Base-by-base conservation (phyloP, 2,113 vertebrate species). In the Archocentrus centrarchus region DNA sequence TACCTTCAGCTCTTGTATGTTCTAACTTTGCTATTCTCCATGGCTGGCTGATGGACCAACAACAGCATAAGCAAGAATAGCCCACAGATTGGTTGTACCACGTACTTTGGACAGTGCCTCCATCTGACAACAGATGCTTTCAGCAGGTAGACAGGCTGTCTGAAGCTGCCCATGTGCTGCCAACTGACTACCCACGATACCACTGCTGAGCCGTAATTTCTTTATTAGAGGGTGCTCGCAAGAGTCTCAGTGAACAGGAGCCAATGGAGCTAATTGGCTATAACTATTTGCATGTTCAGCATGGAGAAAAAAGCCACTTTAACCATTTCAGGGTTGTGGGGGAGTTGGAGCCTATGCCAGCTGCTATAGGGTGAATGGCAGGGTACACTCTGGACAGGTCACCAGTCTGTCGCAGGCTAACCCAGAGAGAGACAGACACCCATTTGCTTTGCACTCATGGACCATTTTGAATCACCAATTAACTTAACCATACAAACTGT, bases 81-180 rank as follows among this genome's bases (percentile, higher is more conserved):
- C 64, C 64, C 15, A 3, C 41, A 70, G 64, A 41, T 41, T 50
- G 41, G 24, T 68, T 70, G 64, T 30, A 27, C 41, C 41, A 30
- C 64, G 17, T 15, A 22, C 64, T 50, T 27, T 68, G 41, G 64
- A 68, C 64, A 68, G 22, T 27, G 64, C 5, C 64, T 68, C 22
- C 64, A 68, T 68, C 39, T 68, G 41, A 68, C 5, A 68, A 22
- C 41, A 68, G 64, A 47, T 2, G 24, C 24, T 50, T 41, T 70
- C 64, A 30, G 27, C 64, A 70, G 64, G 64, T 70, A 70, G 64
- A 70, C 64, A 41, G 64, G 64, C 64, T 70, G 64, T 70, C 64
- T 70, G 22, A 70, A 41, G 47, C 64, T 50, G 64, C 64, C 64
- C 64, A 27, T 15, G 8, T 22, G 64, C 64, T 68, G 64, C 64